These are phyloP conservation scores for Suillia variegata DNA, from an alignment of 2,888 invertebrate genomes.

Conservation along the genomic window DNA sequence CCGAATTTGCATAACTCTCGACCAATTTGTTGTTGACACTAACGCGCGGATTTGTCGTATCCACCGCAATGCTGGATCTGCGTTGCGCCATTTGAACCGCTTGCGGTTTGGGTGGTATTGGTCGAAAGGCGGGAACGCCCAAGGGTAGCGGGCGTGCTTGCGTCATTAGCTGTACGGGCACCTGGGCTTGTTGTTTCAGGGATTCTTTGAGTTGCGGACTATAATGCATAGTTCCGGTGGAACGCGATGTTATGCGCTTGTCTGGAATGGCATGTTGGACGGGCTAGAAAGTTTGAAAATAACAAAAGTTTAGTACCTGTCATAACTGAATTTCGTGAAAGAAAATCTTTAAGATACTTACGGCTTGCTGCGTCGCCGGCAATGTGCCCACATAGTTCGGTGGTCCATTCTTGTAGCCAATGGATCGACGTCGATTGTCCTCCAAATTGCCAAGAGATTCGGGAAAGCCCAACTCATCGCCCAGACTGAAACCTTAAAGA, in stretches of 20 bases:
- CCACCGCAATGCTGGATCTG: conserved; percentile 46
- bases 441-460: conserved; percentile 82
- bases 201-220: conserved; percentile 36
- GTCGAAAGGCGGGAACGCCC: conserved; percentile 79
- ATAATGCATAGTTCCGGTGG: conserved; percentile 40
- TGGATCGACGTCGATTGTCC: conserved; percentile 71
- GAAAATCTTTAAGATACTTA: conserved; percentile 25
- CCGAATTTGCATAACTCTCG: conserved; percentile 40
- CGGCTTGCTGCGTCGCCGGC: conserved; percentile 45
- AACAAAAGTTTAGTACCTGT: too few relatives aligned
- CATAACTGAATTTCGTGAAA: too few relatives aligned
- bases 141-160: conserved; percentile 66
- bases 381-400: conserved; percentile 59
- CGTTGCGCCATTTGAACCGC: conserved; percentile 38
- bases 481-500: conserved; percentile 77
- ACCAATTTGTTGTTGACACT: conserved; percentile 51
- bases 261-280: conserved; percentile 41
- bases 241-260: conserved; percentile 50
- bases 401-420: conserved; percentile 65
- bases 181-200: conserved; percentile 18
- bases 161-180: conserved; percentile 52
- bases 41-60: conserved; percentile 45
- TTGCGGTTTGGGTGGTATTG: conserved; percentile 69
- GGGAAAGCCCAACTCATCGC: conserved; percentile 84
- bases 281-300: conserved; percentile 11